Evolutionary conservation across 2,888 invertebrate species (phyloP), one percentile per base, ranked within the genome.

Genomic region (Fragum whitleyi): DNA sequence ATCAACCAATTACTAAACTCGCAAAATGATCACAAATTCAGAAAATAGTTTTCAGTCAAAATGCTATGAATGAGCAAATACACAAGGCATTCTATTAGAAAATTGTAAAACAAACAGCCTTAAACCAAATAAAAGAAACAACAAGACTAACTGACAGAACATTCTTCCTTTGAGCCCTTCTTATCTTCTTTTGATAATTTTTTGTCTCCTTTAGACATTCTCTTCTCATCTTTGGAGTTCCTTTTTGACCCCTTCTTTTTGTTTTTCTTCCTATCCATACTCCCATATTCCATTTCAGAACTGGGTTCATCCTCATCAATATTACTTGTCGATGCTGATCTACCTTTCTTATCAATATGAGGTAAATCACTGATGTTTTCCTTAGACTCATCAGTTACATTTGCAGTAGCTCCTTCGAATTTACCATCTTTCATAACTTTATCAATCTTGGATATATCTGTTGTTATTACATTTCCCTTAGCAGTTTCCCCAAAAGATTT

Each of bases 81-180:
- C n/a, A n/a, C n/a, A n/a, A n/a, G n/a, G n/a, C n/a, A n/a, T n/a
- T n/a, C n/a, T n/a, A n/a, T n/a, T n/a, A n/a, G n/a, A n/a, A n/a
- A n/a, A n/a, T n/a, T n/a, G n/a, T n/a, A n/a, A n/a, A n/a, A n/a
- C n/a, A n/a, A n/a, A 39, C 39, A 39, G 6, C 14, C 14, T 9
- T 39, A 39, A 39, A 39, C 39, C 14, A 39, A 39, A 39, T 6
- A 39, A 39, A 39, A 14, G 39, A 39, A n/a, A n/a, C n/a, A n/a
- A n/a, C 32, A 36, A 36, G 5, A 28, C 57, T 77, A 81, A 72
- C 77, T 77, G 26, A 81, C 69, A 26, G 39, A 26, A 72, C 81
- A 81, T 68, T 82, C 79, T 47, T 82, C 79, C 26, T 79, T 77
- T 21, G 77, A 72, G 21, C 67, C 53, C 55, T 32, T 77, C 69